Evolutionary conservation across 2,113 vertebrate species (phyloP).

Genomic region (Tretioscincus oriximinensis): DNA sequence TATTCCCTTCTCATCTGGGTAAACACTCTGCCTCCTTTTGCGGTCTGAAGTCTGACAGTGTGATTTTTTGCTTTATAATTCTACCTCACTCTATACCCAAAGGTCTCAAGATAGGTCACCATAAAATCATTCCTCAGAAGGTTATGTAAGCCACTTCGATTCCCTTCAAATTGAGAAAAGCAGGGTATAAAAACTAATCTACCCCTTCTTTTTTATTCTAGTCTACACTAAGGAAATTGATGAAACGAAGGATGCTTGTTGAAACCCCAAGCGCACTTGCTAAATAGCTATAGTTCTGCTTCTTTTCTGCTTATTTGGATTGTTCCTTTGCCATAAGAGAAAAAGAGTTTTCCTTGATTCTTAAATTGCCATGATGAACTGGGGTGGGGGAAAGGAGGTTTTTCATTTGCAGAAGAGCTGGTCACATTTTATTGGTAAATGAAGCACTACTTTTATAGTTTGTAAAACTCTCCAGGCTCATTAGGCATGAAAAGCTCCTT

Average conservation of each 20-base stretch:
- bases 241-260: neutral
- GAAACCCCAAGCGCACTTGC: neutral
- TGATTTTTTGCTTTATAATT: no score
- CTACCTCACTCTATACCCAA: no score
- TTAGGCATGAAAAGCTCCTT: slow-evolving; percentile 16
- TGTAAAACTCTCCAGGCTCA: slow-evolving; percentile 24
- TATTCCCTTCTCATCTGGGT: no score
- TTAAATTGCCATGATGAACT: slow-evolving; percentile 6
- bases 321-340: neutral
- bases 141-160: no score
- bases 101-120: no score
- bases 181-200: no score
- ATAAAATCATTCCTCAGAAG: no score
- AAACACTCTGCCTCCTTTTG: no score
- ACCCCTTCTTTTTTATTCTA: no score
- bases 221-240: neutral
- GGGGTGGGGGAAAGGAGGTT: neutral
- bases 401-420: slow-evolving; percentile 1
- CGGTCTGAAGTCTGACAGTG: no score
- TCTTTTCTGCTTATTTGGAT: neutral
- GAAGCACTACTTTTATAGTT: slow-evolving; percentile 15
- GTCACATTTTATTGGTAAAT: slow-evolving; percentile 17
- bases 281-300: neutral
- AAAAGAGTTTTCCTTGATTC: neutral
- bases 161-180: no score